These are phyloP conservation scores for Cygnus atratus DNA, from an alignment of 2,113 vertebrate species.

Conservation along the genomic window DNA sequence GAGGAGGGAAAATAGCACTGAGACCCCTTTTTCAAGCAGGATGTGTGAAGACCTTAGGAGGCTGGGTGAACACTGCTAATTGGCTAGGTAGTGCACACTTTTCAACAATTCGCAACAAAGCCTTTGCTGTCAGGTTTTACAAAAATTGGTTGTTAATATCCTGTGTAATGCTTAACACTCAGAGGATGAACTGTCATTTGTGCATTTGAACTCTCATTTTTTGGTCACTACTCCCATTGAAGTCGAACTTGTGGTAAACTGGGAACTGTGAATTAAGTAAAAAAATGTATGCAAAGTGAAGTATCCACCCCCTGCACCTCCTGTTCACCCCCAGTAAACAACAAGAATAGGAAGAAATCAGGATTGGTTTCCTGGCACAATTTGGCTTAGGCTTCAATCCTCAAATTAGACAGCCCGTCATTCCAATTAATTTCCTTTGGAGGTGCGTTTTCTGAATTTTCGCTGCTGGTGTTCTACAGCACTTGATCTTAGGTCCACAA, in stretches of 20 bases:
- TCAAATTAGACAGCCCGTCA: background rate
- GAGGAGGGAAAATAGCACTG: background rate
- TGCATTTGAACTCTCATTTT: background rate
- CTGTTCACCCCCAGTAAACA: background rate
- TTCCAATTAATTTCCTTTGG: background rate
- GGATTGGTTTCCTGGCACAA: background rate
- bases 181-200: background rate
- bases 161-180: background rate
- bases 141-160: background rate
- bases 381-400: background rate
- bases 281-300: background rate
- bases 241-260: background rate
- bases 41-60: background rate
- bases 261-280: background rate
- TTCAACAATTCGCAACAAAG: background rate
- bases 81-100: background rate
- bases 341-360: background rate
- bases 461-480: background rate
- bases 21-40: background rate
- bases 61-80: background rate
- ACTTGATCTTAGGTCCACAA: background rate
- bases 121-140: background rate
- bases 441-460: background rate
- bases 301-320: background rate
- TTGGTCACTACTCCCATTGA: background rate